These are phyloP conservation scores for Astyanax mexicanus DNA, from an alignment of 2,797 vertebrate genomes.

Conservation along the genomic window DNA sequence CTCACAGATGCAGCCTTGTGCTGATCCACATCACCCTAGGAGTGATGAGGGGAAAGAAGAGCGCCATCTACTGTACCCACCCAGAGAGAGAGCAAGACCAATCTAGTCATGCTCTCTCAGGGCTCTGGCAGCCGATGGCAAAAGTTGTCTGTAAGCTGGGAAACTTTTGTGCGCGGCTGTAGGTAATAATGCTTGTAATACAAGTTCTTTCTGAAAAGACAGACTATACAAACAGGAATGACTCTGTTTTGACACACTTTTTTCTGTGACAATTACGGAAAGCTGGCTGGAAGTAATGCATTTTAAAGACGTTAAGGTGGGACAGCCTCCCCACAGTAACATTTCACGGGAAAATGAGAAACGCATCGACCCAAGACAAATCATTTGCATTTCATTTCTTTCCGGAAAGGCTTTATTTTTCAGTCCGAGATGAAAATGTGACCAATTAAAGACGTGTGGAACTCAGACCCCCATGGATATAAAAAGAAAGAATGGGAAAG, in stretches of 20 bases:
- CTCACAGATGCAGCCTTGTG: too few relatives aligned
- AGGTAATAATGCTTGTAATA: neutral
- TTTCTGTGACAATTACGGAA: slow-evolving; percentile 42
- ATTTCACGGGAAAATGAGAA: slow-evolving; percentile 52
- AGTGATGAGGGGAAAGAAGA: too few relatives aligned
- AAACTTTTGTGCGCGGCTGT: too few relatives aligned
- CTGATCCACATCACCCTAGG: too few relatives aligned
- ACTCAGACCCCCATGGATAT: slow-evolving; percentile 36
- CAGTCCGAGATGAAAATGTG: slow-evolving; percentile 30
- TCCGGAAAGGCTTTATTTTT: slow-evolving; percentile 42
- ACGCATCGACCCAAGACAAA: slow-evolving; percentile 50
- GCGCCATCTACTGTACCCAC: too few relatives aligned
- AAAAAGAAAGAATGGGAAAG: slow-evolving; percentile 28
- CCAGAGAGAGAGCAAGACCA: too few relatives aligned
- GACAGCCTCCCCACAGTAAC: slow-evolving; percentile 42
- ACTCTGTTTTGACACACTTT: slow-evolving; percentile 6
- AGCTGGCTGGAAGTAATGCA: slow-evolving; percentile 40
- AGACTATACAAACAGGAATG: neutral
- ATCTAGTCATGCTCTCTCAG: too few relatives aligned
- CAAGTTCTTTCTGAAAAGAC: neutral
- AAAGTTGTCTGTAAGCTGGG: too few relatives aligned
- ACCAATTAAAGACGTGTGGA: slow-evolving; percentile 40
- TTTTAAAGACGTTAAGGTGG: slow-evolving; percentile 26
- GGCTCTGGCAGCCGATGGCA: too few relatives aligned
- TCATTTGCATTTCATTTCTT: slow-evolving; percentile 56